phyloP scores from a whole-genome alignment of 1,140 invertebrate genomes.

The Camponotus pennsylvanicus region DNA sequence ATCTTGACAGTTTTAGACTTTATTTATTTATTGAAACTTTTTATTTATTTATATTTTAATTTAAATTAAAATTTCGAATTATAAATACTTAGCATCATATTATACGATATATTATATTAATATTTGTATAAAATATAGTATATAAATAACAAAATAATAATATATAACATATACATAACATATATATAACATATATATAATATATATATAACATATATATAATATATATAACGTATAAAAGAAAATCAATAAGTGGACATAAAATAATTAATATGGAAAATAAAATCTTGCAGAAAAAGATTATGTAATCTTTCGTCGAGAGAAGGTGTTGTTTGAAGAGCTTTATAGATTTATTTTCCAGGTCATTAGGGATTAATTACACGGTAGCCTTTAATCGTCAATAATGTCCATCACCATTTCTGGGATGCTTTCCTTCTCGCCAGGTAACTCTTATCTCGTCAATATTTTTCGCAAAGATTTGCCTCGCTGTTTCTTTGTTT shows the following conservation, averaged over 20 bases:
- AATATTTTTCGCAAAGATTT: not conserved
- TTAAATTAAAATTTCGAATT: no score
- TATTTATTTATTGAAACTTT: no score
- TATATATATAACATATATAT: not conserved
- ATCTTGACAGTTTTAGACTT: no score
- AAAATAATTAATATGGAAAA: not conserved
- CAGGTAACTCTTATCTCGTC: not conserved
- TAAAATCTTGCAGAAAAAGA: not conserved
- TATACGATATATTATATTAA: constrained; percentile 5
- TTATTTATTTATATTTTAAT: no score
- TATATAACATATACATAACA: not conserved
- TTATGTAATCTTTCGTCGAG: no score
- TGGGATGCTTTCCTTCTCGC: not conserved
- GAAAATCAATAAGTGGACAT: no score
- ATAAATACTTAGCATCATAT: no score
- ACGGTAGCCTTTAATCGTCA: not conserved
- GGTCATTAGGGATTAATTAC: constrained; percentile 1
- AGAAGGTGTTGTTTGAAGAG: not conserved
- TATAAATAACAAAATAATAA: no score
- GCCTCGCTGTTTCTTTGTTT: not conserved
- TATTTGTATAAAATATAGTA: not conserved
- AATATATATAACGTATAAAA: not conserved
- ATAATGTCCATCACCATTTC: not conserved
- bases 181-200: not conserved
- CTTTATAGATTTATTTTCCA: not conserved